Evolutionary conservation across 1,140 invertebrate species (phyloP).

Genomic region (Halictus rubicundus): DNA sequence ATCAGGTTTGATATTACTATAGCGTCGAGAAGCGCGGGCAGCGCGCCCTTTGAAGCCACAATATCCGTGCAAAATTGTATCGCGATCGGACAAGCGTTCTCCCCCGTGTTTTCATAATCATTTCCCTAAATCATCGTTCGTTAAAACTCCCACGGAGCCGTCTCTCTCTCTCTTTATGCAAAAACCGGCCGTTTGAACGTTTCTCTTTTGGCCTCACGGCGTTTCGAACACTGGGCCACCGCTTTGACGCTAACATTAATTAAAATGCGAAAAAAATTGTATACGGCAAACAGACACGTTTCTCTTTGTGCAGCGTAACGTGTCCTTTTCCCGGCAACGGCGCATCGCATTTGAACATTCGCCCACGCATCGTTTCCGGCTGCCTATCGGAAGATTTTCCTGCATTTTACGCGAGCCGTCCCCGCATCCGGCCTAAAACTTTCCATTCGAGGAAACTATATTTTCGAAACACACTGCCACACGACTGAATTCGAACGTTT

Average conservation of each 20-base stretch:
- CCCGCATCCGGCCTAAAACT: no score
- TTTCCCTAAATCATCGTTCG: constrained; percentile 19
- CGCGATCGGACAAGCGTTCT: neutral
- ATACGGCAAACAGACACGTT: neutral
- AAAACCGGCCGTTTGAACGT: neutral
- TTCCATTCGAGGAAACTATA: no score
- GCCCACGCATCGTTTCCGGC: no score
- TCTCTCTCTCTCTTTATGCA: neutral
- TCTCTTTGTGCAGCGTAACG: constrained; percentile 5
- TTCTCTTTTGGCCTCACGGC: neutral
- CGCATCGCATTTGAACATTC: constrained; percentile 19
- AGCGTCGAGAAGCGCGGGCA: no score
- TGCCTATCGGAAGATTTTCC: neutral
- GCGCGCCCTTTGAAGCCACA: neutral
- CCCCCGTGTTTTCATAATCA: constrained; percentile 18
- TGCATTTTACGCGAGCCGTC: no score
- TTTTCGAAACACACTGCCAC: no score
- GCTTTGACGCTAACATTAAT: constrained; percentile 40
- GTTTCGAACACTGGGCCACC: constrained; percentile 15
- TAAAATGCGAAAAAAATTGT: constrained; percentile 30
- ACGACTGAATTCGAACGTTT: no score
- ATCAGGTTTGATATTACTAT: constrained; percentile 2
- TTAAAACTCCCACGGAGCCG: constrained; percentile 6
- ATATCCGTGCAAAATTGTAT: constrained; percentile 14
- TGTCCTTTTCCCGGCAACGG: neutral